Evolutionary conservation across 1,140 invertebrate genomes (phyloP).

Genomic region (Mercenaria mercenaria): DNA sequence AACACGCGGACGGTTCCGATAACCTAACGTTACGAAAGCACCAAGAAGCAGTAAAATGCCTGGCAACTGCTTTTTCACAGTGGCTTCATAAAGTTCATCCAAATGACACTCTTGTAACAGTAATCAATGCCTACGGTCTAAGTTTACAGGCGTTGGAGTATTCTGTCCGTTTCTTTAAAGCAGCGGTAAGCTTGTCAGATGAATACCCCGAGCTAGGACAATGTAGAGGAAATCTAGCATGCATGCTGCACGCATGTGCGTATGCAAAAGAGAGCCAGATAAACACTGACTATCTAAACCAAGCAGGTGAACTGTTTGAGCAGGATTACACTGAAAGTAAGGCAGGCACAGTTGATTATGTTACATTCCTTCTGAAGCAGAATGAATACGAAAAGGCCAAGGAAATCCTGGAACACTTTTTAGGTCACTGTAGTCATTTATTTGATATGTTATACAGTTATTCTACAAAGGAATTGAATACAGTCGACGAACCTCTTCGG

Average conservation of each 20-base stretch:
- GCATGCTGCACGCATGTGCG: slow-evolving; percentile 47
- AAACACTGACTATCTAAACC: not conserved
- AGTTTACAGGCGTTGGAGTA: not conserved
- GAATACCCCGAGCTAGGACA: slow-evolving; percentile 46
- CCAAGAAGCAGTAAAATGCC: not conserved
- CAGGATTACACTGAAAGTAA: slow-evolving; percentile 1
- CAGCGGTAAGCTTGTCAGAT: not conserved
- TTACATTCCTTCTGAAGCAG: not conserved
- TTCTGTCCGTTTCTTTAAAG: slow-evolving; percentile 9
- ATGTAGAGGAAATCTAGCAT: slow-evolving; percentile 56
- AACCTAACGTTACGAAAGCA: not conserved
- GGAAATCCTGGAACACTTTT: not conserved
- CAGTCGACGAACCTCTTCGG: not conserved
- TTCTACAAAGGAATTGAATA: not conserved
- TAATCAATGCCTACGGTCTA: not conserved
- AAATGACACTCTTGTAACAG: not conserved
- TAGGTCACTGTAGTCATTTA: not conserved
- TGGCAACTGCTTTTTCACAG: not conserved
- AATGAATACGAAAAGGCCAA: not conserved
- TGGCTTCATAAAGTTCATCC: not conserved
- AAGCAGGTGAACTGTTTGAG: slow-evolving; percentile 5
- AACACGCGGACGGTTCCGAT: not conserved
- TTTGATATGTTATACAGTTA: not conserved
- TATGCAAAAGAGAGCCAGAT: not conserved
- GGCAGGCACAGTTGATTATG: not conserved